Conservation (phyloP, 2,113 vertebrate genomes). For the Morone chrysops region DNA sequence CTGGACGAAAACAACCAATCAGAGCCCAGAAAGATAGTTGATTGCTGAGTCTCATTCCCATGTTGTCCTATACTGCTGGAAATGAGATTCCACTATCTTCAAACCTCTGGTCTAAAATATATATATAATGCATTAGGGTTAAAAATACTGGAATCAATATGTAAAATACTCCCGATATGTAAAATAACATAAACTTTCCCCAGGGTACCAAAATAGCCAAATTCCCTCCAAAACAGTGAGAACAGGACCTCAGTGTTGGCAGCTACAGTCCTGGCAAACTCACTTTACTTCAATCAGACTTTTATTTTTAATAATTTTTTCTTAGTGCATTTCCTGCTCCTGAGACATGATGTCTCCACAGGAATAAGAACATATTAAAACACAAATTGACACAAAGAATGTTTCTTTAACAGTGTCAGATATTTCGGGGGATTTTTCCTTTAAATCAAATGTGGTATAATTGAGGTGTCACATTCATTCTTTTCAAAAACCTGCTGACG, state of each 20-base stretch:
- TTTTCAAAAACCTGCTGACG: neutral
- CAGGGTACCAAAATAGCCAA: neutral
- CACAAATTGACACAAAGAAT: constrained; percentile 1
- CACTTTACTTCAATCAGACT: neutral
- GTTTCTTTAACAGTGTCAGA: neutral
- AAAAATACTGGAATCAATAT: constrained; percentile 7
- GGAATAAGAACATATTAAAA: neutral
- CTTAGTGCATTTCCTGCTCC: neutral
- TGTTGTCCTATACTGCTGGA: too few species aligned
- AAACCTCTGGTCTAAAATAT: constrained; percentile 7
- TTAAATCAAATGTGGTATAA: neutral
- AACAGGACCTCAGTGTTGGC: neutral
- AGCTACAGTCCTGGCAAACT: neutral
- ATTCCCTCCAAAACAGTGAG: neutral
- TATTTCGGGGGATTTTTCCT: neutral
- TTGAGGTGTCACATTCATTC: neutral
- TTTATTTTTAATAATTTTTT: neutral
- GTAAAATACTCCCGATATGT: neutral
- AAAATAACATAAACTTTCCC: neutral
- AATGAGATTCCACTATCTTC: too few species aligned
- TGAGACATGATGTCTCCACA: neutral
- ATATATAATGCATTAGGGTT: neutral
- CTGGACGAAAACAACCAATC: too few species aligned
- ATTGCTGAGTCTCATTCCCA: too few species aligned
- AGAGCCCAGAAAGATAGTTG: too few species aligned